Percentiles rank a stretch among this genome's conserved stretches.
Conservation (phyloP, 2,113 vertebrate genomes). For the Eretmodus cyanostictus region DNA sequence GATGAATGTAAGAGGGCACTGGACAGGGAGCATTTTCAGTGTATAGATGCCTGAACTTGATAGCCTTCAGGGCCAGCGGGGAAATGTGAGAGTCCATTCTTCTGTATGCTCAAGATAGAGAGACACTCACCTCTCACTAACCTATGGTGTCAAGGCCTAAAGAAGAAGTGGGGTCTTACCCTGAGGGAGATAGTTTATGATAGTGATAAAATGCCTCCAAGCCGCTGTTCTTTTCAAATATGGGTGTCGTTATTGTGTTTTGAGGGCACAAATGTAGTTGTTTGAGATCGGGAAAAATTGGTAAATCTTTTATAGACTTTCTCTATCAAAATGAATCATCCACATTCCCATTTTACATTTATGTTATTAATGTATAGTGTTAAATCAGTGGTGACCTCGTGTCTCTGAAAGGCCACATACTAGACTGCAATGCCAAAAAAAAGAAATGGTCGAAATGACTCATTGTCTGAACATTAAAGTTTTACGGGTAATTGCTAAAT, state of each 20-base stretch:
- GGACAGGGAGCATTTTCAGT: slow-evolving; percentile 49
- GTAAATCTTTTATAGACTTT: not conserved
- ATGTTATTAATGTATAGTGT: not conserved
- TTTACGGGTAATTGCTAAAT: slow-evolving; percentile 55
- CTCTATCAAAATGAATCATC: not conserved
- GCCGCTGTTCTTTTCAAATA: not conserved
- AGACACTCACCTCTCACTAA: slow-evolving; percentile 57
- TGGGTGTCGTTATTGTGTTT: slow-evolving; percentile 1
- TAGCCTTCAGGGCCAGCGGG: slow-evolving; percentile 50
- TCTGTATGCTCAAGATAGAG: slow-evolving; percentile 43
- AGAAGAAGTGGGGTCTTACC: slow-evolving; percentile 9
- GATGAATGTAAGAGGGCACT: slow-evolving; percentile 63
- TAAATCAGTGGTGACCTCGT: slow-evolving; percentile 10
- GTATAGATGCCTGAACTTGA: slow-evolving; percentile 55
- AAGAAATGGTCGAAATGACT: slow-evolving; percentile 1
- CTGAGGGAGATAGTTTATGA: slow-evolving; percentile 39
- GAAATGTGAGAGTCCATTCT: slow-evolving; percentile 32
- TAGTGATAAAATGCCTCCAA: slow-evolving; percentile 50
- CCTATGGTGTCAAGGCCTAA: slow-evolving; percentile 51
- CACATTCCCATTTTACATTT: not conserved
- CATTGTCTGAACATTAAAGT: slow-evolving; percentile 42
- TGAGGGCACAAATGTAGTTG: not conserved
- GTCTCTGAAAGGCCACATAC: not conserved
- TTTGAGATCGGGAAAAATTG: not conserved
- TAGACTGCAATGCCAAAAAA: not conserved